Base-by-base conservation (phyloP, 2,113 vertebrate genomes). In the Girardinichthys multiradiatus region DNA sequence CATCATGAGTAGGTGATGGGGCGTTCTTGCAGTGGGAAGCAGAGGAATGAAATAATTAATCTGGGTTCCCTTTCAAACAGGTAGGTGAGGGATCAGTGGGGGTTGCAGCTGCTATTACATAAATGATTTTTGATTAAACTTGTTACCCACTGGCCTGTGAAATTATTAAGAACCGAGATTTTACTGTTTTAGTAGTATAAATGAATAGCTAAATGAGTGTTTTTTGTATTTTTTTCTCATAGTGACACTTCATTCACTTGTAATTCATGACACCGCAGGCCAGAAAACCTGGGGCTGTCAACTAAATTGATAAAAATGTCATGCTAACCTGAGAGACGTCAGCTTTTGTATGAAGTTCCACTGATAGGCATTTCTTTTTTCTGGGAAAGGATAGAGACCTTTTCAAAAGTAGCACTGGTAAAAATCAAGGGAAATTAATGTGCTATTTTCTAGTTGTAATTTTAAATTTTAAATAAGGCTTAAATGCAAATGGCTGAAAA, bases 1-100 rank as follows among this genome's bases (percentile, higher is more conserved):
- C 74, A 84, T 81, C 72, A 78, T 66, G 68, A 83, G 86, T 27
- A 67, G 67, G 65, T 27, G 68, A 89, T 68, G 66, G 70, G 70
- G 68, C 58, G 68, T 68, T 82, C 42, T 35, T 81, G 68, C 59
- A 7, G 39, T 42, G 73, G 60, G 76, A 88, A 83, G 82, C 39
- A 42, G 59, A 83, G 51, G 57, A 48, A 70, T 28, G 27, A 63
- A 87, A 78, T 91, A n/a, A 79, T 74, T 80, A 21, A 73, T 73
- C 65, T 11, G 26, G 54, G 79, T 64, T 74, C 28, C 26, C 28
- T 61, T 51, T 57, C 60, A 68, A 76, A 71, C 35, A 74, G 67
- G 68, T 58, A 37, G 70, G 83, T 28, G 39, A 28, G 26, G 80
- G 26, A 68, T 81, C 29, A 64, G 13, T 67, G 29, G 33, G 51